phyloP scores from a whole-genome alignment of 2,888 invertebrate species.

The Yponomeuta sedellus region DNA sequence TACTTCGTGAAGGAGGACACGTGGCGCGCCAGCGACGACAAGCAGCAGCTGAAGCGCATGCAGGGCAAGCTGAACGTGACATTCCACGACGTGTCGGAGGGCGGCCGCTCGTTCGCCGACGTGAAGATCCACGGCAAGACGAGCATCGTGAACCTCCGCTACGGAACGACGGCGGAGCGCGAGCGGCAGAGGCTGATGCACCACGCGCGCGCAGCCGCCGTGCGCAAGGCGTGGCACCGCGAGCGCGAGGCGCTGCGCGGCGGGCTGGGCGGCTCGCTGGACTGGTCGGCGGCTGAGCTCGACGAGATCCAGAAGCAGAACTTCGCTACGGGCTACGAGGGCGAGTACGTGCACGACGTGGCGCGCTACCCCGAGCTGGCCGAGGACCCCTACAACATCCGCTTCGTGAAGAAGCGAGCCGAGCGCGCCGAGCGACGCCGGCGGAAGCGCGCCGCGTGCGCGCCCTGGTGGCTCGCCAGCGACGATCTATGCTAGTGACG shows the following conservation, averaged over 20 bases:
- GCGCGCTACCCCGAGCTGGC: slow-evolving; percentile 93
- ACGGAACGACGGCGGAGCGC: slow-evolving; percentile 93
- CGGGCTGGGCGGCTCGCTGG: slow-evolving; percentile 84
- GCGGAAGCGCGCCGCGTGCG: slow-evolving; percentile 79
- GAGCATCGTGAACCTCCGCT: slow-evolving; percentile 94
- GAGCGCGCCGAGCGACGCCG: slow-evolving; percentile 83
- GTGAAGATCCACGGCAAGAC: slow-evolving; percentile 94
- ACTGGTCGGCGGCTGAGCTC: slow-evolving; percentile 92
- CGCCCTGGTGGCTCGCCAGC: slow-evolving; percentile 70
- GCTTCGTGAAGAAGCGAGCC: slow-evolving; percentile 88
- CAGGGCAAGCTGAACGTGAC: slow-evolving; percentile 95
- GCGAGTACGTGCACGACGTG: slow-evolving; percentile 94
- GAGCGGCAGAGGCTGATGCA: slow-evolving; percentile 92
- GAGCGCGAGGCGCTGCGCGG: slow-evolving; percentile 90
- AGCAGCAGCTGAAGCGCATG: slow-evolving; percentile 90
- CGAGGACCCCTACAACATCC: slow-evolving; percentile 96
- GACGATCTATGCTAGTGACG: slow-evolving; percentile 66
- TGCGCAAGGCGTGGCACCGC: slow-evolving; percentile 94
- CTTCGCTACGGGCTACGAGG: slow-evolving; percentile 90
- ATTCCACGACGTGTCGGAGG: slow-evolving; percentile 89
- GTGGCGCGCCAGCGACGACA: slow-evolving; percentile 92
- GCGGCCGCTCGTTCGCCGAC: slow-evolving; percentile 86
- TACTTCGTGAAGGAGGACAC: slow-evolving; percentile 95
- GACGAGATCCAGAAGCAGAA: slow-evolving; percentile 93
- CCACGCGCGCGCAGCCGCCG: slow-evolving; percentile 91